Evolutionary conservation across 1,140 invertebrate species (phyloP), one percentile per base, ranked within the genome.

Genomic region (Macrocentrus cingulum): DNA sequence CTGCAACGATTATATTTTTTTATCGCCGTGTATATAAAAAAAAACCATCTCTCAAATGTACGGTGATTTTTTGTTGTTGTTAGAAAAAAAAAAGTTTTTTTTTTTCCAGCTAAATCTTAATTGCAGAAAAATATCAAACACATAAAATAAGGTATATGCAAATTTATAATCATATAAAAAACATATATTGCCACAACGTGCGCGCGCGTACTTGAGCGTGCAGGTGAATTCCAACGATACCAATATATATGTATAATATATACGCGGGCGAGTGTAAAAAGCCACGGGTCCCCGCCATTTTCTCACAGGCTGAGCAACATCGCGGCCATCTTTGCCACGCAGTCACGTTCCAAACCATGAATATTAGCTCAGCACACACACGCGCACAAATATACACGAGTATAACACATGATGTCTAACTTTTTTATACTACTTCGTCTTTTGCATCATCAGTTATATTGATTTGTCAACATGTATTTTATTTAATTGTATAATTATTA

Each of bases 261-360:
- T 5, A 36, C 22, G 23, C 22, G 53, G 13, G 13, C 5, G 56
- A 48, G 22, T 34, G 42, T 20, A 32, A 20, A 44, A n/a, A 20
- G 34, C 25, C 9, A 11, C 34, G 15, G 41, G 36, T 20, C 13
- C 32, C 60, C 54, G 48, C 60, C 60, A 61, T 61, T 54, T 61
- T 61, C 54, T 61, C 45, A 23, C 15, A 50, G 13, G 19, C 25
- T n/a, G 8, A 5, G 41, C 36, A 41, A 45, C 22, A 8, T 23
- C 5, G 54, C 49, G 41, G 60, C 60, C 60, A 61, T 61, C 60
- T 61, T 61, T 61, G 54, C 54, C 60, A 61, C 60, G 60, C 60
- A 55, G 48, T 60, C 49, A 53, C 49, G 25, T 49, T 49, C n/a
- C 15, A 46, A 49, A 49, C n/a, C 19, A 1, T 49, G 29, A 34